Conservation (phyloP, 2,888 invertebrate genomes). For the Eupelmus urozonus region DNA sequence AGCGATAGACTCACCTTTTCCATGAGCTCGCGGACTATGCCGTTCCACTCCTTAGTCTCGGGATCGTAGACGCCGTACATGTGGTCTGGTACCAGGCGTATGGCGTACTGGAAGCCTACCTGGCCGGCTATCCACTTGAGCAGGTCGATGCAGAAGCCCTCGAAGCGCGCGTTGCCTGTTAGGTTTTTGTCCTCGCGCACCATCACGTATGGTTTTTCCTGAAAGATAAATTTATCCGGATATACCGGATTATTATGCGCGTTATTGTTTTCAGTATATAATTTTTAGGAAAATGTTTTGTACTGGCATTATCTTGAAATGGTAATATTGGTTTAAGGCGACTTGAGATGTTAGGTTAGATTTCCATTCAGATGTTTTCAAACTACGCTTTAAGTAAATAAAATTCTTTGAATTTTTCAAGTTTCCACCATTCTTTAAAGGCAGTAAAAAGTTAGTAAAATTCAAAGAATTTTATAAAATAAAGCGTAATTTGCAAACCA, state of each 20-base stretch:
- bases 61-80: conserved; percentile 95
- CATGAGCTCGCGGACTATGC: conserved; percentile 91
- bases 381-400: too few relatives aligned
- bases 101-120: conserved; percentile 92
- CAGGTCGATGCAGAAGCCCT: conserved; percentile 95
- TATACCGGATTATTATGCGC: not conserved
- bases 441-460: too few relatives aligned
- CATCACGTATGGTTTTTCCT: conserved; percentile 96
- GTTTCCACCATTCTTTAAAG: too few relatives aligned
- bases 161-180: conserved; percentile 91
- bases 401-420: too few relatives aligned
- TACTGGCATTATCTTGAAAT: too few relatives aligned
- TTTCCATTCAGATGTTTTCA: too few relatives aligned
- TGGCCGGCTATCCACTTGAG: conserved; percentile 89
- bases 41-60: conserved; percentile 93
- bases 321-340: too few relatives aligned
- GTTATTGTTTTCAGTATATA: too few relatives aligned
- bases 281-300: too few relatives aligned
- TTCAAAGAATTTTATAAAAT: too few relatives aligned
- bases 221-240: conserved; percentile 57
- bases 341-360: too few relatives aligned
- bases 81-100: conserved; percentile 90
- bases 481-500: too few relatives aligned
- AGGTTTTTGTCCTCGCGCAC: conserved; percentile 90
- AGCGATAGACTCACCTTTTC: conserved; percentile 83